A percentile compares a stretch with the other conserved stretches of the same genome.
phyloP scores from a whole-genome alignment of 2,888 invertebrate species.

The Papilio gigon region DNA sequence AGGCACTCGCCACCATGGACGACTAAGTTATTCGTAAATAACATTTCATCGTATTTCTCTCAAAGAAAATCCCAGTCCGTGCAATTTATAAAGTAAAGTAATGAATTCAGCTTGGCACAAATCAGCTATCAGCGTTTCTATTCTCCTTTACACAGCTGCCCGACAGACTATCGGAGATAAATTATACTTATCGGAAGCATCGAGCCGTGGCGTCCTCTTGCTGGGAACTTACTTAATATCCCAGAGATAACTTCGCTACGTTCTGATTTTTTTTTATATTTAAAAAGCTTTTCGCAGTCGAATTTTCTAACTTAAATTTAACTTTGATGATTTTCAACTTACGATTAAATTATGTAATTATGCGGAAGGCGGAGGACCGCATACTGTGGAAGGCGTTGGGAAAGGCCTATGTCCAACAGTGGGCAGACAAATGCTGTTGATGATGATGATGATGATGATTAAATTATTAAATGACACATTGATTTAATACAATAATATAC shows the following conservation, averaged over 20 bases:
- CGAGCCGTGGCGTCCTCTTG: conserved; percentile 16
- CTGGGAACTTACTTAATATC: conserved; percentile 8
- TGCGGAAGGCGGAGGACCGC: no score
- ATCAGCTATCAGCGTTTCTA: conserved; percentile 22
- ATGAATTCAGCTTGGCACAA: not conserved
- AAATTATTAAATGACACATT: no score
- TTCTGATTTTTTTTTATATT: conserved; percentile 1
- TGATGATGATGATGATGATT: no score
- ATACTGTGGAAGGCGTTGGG: no score
- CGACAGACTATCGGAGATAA: conserved; percentile 13
- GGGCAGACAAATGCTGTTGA: no score
- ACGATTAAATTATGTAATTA: not conserved
- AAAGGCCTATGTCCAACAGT: not conserved
- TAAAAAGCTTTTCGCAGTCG: not conserved
- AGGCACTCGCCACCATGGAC: no score
- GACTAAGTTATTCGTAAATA: not conserved
- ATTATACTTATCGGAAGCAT: conserved; percentile 22
- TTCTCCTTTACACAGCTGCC: conserved; percentile 16
- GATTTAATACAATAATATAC: no score
- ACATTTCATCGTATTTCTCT: not conserved
- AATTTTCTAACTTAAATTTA: not conserved
- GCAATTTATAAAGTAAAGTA: conserved; percentile 9
- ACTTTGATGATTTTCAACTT: not conserved
- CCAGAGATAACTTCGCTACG: not conserved
- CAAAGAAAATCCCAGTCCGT: not conserved